Evolutionary conservation across 2,797 vertebrate species (phyloP).

Genomic region (Fringilla coelebs): DNA sequence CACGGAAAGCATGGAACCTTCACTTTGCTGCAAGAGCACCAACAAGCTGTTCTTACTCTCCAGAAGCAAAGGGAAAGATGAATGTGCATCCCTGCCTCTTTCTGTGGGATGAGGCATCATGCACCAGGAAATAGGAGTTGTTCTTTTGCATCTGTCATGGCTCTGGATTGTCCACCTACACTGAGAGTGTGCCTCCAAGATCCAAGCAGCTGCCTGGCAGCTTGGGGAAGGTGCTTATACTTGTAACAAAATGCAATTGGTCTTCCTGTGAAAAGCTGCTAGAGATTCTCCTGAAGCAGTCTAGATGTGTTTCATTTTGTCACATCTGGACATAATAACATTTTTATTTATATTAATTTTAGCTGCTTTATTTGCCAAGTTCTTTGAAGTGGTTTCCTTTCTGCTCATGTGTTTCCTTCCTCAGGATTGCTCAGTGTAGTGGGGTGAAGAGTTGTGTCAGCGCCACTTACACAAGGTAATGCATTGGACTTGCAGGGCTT

Average conservation of each 20-base stretch:
- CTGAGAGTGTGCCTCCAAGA: not conserved
- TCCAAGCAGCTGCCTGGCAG: not conserved
- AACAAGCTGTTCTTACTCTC: not conserved
- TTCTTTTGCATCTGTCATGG: not conserved
- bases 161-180: not conserved
- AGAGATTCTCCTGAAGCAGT: not conserved
- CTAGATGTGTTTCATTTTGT: not conserved
- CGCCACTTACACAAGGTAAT: not conserved
- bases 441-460: not conserved
- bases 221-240: not conserved
- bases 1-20: not conserved
- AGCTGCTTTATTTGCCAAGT: not conserved
- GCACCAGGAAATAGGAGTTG: not conserved
- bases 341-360: not conserved
- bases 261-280: not conserved
- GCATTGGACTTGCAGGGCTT: not conserved
- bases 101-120: not conserved
- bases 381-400: not conserved
- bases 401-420: not conserved
- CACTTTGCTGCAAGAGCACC: not conserved
- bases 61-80: not conserved
- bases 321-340: not conserved
- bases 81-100: not conserved
- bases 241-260: not conserved
- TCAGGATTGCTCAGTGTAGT: not conserved